Evolutionary conservation across 2,888 invertebrate species (phyloP), one percentile per base, ranked within the genome.

Genomic region (Arge pagana): DNA sequence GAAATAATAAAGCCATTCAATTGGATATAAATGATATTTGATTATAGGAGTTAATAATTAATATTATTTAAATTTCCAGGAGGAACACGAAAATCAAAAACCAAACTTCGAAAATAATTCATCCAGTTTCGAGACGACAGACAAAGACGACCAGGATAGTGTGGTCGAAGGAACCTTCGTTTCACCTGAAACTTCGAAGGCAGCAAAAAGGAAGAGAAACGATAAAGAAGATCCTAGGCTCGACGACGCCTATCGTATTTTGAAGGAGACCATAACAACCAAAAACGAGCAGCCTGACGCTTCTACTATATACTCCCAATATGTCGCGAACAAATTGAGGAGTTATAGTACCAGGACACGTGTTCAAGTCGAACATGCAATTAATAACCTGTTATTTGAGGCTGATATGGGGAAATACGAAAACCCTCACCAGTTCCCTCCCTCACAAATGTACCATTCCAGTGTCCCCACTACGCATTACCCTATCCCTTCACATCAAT

Each of bases 1-100:
- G 21, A 64, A 62, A 8, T 21, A 23, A 40, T 15, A 7, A 36
- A 2, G n/a, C n/a, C n/a, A n/a, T n/a, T n/a, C n/a, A n/a, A n/a
- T n/a, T n/a, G 16, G 5, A 36, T 15, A 36, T 16, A 4, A 24
- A 53, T 18, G 15, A 33, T 10, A 13, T 26, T n/a, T 4, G 10
- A 42, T 18, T 8, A 3, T 10, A 5, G n/a, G n/a, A n/a, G 7
- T 7, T 4, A 36, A 16, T 11, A 11, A 26, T 11, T 42, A 39
- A 1, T 7, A 11, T 7, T 7, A 15, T 10, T 35, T 6, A 2
- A 23, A 13, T 19, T 19, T 21, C 23, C 37, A 37, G 21, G 21
- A 37, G 23, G 21, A 11, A 21, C 5, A n/a, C 37, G 37, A 21
- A 21, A n/a, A 37, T 11, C 6, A 37, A 37, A 23, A 37, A 37